These are phyloP conservation scores for Erethizon dorsatum DNA, from an alignment of 2,797 vertebrate genomes.

Conservation along the genomic window DNA sequence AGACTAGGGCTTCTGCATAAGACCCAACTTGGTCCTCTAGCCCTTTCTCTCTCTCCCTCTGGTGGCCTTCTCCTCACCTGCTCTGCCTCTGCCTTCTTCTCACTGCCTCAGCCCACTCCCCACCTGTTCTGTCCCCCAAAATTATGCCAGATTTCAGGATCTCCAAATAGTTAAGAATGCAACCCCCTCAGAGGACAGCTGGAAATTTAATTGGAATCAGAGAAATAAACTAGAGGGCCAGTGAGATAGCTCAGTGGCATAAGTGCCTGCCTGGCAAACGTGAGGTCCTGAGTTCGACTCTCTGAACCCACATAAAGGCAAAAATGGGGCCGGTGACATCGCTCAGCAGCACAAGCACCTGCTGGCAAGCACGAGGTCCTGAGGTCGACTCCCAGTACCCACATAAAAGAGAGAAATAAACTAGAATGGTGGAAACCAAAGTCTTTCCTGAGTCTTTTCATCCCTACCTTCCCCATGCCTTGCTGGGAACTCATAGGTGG, in stretches of 20 bases:
- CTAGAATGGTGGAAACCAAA: background rate
- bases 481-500: accelerated
- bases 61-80: background rate
- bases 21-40: background rate
- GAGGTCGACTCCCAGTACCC: too few relatives aligned
- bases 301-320: too few relatives aligned
- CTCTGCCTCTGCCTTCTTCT: background rate
- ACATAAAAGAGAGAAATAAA: background rate
- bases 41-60: background rate
- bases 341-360: too few relatives aligned
- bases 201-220: background rate
- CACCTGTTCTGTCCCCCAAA: background rate
- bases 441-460: background rate
- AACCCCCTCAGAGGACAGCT: background rate
- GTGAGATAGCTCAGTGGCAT: too few relatives aligned
- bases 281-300: too few relatives aligned
- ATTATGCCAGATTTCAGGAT: background rate
- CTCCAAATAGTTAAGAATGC: background rate
- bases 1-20: background rate
- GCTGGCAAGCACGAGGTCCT: too few relatives aligned
- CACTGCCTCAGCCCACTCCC: background rate
- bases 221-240: background rate
- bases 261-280: too few relatives aligned
- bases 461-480: accelerated
- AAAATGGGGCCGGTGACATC: too few relatives aligned